Evolutionary conservation across 2,888 invertebrate species (phyloP).

Genomic region (Chloroclysta siterata): DNA sequence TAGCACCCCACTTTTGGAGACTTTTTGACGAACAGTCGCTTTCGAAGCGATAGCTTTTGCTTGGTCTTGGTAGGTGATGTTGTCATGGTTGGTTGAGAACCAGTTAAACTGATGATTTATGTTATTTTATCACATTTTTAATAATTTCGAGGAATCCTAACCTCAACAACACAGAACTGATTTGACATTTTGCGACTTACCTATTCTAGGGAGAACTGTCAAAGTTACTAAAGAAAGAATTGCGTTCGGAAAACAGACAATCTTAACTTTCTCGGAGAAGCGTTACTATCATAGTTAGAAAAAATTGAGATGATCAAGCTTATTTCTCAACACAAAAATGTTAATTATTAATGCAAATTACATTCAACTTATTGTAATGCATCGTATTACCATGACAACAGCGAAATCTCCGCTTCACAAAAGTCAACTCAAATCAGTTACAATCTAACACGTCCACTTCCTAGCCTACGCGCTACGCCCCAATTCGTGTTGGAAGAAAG

Average conservation of each 20-base stretch:
- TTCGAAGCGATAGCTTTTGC: slow-evolving; percentile 80
- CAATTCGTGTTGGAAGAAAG: no score
- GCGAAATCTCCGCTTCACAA: slow-evolving; percentile 7
- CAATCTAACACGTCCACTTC: no score
- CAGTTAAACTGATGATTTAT: slow-evolving; percentile 69
- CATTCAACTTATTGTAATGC: slow-evolving; percentile 6
- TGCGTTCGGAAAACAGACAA: slow-evolving; percentile 30
- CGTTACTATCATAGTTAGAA: not conserved
- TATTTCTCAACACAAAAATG: not conserved
- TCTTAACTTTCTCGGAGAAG: not conserved
- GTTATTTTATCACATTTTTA: slow-evolving; percentile 82
- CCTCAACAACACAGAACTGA: slow-evolving; percentile 59
- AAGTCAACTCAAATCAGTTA: not conserved
- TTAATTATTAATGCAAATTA: not conserved
- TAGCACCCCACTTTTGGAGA: slow-evolving; percentile 83
- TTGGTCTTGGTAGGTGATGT: slow-evolving; percentile 79
- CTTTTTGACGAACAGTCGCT: slow-evolving; percentile 80
- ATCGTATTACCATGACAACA: slow-evolving; percentile 32
- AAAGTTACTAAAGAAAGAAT: slow-evolving; percentile 36
- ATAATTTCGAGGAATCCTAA: slow-evolving; percentile 75
- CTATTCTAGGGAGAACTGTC: slow-evolving; percentile 45
- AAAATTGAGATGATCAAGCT: not conserved
- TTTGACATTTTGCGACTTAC: slow-evolving; percentile 45
- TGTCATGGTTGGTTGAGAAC: slow-evolving; percentile 75
- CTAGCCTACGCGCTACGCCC: no score